Percentiles rank a stretch among this genome's conserved stretches.
Evolutionary conservation across 2,888 invertebrate species (phyloP).

Genomic region (Bibio marci): DNA sequence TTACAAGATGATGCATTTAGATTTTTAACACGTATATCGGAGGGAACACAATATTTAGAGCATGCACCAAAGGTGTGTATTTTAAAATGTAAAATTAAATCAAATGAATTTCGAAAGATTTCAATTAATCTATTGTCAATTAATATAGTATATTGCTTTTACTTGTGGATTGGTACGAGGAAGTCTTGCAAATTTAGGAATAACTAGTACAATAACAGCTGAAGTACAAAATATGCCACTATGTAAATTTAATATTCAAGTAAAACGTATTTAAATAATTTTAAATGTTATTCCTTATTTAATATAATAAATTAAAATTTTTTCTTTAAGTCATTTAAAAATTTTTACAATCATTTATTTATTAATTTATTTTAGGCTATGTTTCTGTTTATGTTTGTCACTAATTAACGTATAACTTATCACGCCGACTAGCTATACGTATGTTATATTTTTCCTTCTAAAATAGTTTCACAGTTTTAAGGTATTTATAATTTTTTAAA

Average conservation of each 20-base stretch:
- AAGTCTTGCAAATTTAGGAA: constrained; percentile 84
- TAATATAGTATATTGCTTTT: constrained; percentile 67
- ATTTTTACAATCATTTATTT: too few relatives aligned
- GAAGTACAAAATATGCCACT: constrained; percentile 86
- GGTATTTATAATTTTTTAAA: too few relatives aligned
- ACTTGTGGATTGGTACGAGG: constrained; percentile 93
- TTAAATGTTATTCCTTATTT: too few relatives aligned
- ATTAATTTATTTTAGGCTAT: too few relatives aligned
- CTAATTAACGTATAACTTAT: too few relatives aligned
- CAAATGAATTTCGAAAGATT: neutral
- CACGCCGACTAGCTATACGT: too few relatives aligned
- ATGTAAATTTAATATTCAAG: constrained; percentile 83
- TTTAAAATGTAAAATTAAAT: neutral
- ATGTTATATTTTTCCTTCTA: too few relatives aligned
- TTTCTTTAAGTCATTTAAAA: too few relatives aligned
- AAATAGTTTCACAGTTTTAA: too few relatives aligned
- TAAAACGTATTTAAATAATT: constrained; percentile 52
- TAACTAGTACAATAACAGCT: constrained; percentile 86
- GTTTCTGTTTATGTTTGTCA: too few relatives aligned
- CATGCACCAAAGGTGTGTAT: constrained; percentile 61
- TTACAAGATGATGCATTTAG: constrained; percentile 91
- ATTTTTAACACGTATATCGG: constrained; percentile 74
- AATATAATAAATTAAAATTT: too few relatives aligned
- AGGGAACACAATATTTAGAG: constrained; percentile 79
- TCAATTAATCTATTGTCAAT: constrained; percentile 6